A percentile compares a stretch with the other conserved stretches of the same genome.
Conservation (phyloP, 2,113 vertebrate species). For the Tupaia chinensis region DNA sequence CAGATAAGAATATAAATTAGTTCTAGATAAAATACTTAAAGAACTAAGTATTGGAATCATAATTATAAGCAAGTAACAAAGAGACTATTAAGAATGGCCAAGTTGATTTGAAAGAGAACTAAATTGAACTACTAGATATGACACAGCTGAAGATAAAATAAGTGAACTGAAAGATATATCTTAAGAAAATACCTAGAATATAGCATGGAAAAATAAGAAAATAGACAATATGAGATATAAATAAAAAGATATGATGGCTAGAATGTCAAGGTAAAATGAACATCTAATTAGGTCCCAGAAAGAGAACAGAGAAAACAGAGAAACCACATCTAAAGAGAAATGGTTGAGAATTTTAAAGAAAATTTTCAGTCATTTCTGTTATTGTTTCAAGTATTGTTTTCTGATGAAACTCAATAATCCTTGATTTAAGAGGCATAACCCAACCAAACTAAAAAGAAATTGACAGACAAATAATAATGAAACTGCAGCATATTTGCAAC, state of each 20-base stretch:
- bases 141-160: not conserved
- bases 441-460: not conserved
- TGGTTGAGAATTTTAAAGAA: not conserved
- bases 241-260: not conserved
- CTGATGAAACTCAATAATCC: not conserved
- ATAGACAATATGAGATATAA: not conserved
- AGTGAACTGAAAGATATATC: not conserved
- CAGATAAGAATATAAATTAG: not conserved
- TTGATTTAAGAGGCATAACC: not conserved
- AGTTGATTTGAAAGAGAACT: not conserved
- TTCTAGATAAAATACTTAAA: not conserved
- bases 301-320: not conserved
- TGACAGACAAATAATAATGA: not conserved
- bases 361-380: no score
- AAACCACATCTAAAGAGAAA: not conserved
- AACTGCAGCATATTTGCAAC: not conserved
- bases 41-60: not conserved
- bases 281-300: not conserved
- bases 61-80: not conserved
- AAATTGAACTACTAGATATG: not conserved
- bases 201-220: not conserved
- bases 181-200: constrained; percentile 10
- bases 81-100: not conserved
- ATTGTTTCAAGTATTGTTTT: no score
- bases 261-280: not conserved